These are phyloP conservation scores for Lordiphosa fenestrarum DNA, from an alignment of 2,888 invertebrate genomes.

Conservation along the genomic window DNA sequence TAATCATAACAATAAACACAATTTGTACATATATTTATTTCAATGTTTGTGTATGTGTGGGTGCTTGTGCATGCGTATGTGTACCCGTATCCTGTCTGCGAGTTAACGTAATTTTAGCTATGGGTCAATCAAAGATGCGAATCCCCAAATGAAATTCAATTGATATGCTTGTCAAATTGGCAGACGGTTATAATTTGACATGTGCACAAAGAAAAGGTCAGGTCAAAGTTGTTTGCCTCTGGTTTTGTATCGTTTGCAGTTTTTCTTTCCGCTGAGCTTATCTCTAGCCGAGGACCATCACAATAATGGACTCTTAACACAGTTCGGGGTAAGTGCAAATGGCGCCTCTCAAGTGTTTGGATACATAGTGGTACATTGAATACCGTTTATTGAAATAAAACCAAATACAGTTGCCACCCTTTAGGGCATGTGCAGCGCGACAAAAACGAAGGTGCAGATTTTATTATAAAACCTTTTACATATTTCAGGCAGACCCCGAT, in stretches of 20 bases:
- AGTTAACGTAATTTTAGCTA: constrained; percentile 10
- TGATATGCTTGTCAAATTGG: constrained; percentile 60
- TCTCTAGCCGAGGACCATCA: constrained; percentile 7
- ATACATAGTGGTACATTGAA: constrained; percentile 43
- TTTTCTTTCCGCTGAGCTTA: constrained; percentile 23
- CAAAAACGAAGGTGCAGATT: too few relatives aligned
- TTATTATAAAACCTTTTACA: too few relatives aligned
- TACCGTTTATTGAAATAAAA: constrained; percentile 4
- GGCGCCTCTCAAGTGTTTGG: constrained; percentile 21
- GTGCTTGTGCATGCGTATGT: too few relatives aligned
- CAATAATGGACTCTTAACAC: constrained; percentile 26
- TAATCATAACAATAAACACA: constrained; percentile 55
- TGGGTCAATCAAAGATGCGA: constrained; percentile 40
- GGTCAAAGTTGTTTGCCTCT: constrained; percentile 41
- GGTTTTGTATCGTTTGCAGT: constrained; percentile 40
- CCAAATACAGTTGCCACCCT: too few relatives aligned
- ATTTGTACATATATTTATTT: constrained; percentile 35
- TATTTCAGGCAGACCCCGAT: too few relatives aligned
- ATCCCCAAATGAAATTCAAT: constrained; percentile 49
- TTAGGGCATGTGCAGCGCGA: too few relatives aligned
- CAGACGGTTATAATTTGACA: constrained; percentile 64
- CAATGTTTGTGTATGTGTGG: too few relatives aligned
- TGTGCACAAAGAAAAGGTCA: constrained; percentile 32
- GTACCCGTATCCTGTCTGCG: constrained; percentile 16
- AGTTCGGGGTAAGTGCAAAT: constrained; percentile 40